Evolutionary conservation across 2,113 vertebrate species (phyloP), one percentile per base, ranked within the genome.

Genomic region (Emberiza fucata): DNA sequence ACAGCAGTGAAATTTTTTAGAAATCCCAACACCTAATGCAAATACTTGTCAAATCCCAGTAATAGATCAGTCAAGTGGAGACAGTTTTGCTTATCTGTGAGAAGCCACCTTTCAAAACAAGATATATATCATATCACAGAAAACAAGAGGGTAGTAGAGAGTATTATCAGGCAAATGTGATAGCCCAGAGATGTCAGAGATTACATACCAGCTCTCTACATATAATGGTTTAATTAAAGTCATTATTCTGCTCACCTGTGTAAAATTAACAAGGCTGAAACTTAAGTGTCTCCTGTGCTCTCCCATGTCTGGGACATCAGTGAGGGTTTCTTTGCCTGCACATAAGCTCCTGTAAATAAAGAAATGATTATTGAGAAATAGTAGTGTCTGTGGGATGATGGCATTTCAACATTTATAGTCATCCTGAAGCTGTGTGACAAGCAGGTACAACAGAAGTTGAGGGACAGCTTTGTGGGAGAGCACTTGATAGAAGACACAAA

Each of bases 51-150:
- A 40, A 69, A 64, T 81, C 73, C 76, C 63, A 94, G 59, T 33
- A 79, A 79, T 22, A 37, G 63, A 79, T 88, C 61, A 71, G 15
- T 75, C 77, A 89, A 68, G 45, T 28, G 53, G 25, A 91, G 73
- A 72, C 23, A 42, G 78, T 82, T 95, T 87, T 79, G 45, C 71
- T 77, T 89, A 2, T 22, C 40, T 90, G 45, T 42, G 59, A 94
- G 48, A 87, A 91, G 72, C 44, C 28, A 40, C 70, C 84, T 91
- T 87, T 92, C 84, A 79, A 80, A 94, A 76, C 70, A 89, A 82
- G 51, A 35, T 65, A 4, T 22, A 15, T n/a, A 50, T 76, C 33
- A 7, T 64, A 61, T 18, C 71, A 44, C 15, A 28, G 91, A 15
- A 66, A 84, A 47, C 5, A 70, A 64, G 35, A 88, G 66, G 18